Conservation (phyloP, 2,888 invertebrate genomes). For the Junonia oenone region DNA sequence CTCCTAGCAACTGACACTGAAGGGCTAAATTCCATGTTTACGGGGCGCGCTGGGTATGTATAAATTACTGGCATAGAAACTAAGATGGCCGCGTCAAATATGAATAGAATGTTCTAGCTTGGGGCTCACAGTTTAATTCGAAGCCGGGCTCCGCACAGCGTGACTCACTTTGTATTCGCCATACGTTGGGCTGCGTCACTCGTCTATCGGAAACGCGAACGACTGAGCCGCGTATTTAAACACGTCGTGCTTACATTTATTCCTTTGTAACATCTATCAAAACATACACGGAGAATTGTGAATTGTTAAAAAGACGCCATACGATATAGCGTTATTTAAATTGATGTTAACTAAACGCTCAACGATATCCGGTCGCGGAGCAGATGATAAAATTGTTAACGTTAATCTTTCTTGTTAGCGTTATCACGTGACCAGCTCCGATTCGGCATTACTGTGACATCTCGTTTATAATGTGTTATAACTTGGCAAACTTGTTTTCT, state of each 20-base stretch:
- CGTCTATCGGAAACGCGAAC: constrained; percentile 73
- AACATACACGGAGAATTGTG: not conserved
- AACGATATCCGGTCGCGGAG: not conserved
- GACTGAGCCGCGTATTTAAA: constrained; percentile 60
- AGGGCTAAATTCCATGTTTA: constrained; percentile 4
- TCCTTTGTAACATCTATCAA: constrained; percentile 15
- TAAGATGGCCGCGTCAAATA: constrained; percentile 26
- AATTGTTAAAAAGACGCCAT: not conserved
- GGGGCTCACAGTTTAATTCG: constrained; percentile 30
- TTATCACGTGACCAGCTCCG: not conserved
- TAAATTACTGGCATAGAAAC: constrained; percentile 24
- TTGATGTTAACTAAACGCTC: not conserved
- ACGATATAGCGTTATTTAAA: not conserved
- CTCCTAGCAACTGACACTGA: not conserved
- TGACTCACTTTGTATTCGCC: constrained; percentile 60
- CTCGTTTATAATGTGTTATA: not conserved
- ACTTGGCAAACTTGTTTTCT: not conserved
- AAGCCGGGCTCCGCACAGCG: constrained; percentile 29
- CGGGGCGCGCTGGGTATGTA: constrained; percentile 4
- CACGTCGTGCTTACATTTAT: constrained; percentile 37
- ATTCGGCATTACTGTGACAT: not conserved
- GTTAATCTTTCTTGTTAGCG: not conserved
- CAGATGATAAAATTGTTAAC: not conserved
- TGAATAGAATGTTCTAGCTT: constrained; percentile 36
- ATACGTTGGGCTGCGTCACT: constrained; percentile 59